Evolutionary conservation across 2,113 vertebrate genomes (phyloP).

Genomic region (Cyprinodon variegatus): DNA sequence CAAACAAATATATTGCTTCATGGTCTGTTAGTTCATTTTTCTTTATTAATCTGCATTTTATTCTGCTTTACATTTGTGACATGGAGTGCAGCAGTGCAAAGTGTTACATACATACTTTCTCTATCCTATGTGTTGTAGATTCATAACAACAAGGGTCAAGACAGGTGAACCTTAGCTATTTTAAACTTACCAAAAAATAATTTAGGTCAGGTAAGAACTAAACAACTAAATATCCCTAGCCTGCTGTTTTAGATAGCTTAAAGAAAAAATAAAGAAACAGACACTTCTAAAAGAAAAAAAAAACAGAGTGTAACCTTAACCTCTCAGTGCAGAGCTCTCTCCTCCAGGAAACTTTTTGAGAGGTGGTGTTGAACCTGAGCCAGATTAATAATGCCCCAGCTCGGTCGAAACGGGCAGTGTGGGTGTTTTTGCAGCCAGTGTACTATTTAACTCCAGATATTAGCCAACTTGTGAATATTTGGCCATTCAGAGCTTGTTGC

Average conservation of each 20-base stretch:
- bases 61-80: neutral
- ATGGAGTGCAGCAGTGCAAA: neutral
- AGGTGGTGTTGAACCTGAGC: constrained; percentile 53
- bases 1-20: neutral
- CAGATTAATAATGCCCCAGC: constrained; percentile 52
- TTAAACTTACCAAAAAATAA: neutral
- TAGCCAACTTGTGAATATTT: constrained; percentile 65
- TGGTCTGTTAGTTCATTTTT: neutral
- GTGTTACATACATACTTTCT: neutral
- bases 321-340: constrained; percentile 46
- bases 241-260: constrained; percentile 42
- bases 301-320: constrained; percentile 39
- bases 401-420: constrained; percentile 21
- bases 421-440: constrained; percentile 21
- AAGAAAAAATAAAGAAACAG: constrained; percentile 34
- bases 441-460: constrained; percentile 40
- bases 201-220: neutral
- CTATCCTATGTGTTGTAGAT: neutral
- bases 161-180: neutral
- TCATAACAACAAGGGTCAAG: neutral
- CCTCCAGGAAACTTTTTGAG: constrained; percentile 47
- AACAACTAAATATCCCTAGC: neutral
- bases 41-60: neutral
- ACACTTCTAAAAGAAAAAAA: constrained; percentile 37
- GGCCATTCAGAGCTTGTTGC: constrained; percentile 25